These are phyloP conservation scores for Coreius guichenoti DNA, from an alignment of 2,797 vertebrate genomes.

Conservation along the genomic window DNA sequence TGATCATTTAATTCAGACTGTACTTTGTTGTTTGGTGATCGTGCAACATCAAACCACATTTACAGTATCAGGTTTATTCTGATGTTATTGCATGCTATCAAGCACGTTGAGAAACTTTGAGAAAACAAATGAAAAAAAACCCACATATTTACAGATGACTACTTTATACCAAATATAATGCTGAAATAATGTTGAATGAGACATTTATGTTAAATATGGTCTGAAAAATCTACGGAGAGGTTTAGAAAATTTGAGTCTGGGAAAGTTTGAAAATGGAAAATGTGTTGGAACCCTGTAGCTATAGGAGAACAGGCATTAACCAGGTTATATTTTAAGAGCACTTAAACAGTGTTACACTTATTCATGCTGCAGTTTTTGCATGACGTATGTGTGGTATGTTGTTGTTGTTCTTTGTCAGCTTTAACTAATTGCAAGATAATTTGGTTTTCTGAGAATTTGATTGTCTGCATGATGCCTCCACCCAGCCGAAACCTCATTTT, in stretches of 20 bases:
- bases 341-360: not conserved
- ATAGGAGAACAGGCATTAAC: not conserved
- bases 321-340: not conserved
- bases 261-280: not conserved
- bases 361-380: not conserved
- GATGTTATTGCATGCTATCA: no score
- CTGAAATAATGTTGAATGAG: no score
- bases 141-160: no score
- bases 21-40: no score
- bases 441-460: not conserved
- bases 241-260: not conserved
- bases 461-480: constrained; percentile 17
- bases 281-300: not conserved
- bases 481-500: not conserved
- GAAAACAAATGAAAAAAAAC: no score
- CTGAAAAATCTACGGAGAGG: not conserved
- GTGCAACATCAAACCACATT: no score
- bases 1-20: no score
- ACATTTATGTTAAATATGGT: not conserved
- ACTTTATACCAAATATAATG: no score
- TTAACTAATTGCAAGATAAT: constrained; percentile 24
- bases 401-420: not conserved
- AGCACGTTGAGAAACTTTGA: no score
- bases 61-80: no score
- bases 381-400: constrained; percentile 16